phyloP scores from a whole-genome alignment of 1,140 invertebrate species.

The Psilanteris sp. region DNA sequence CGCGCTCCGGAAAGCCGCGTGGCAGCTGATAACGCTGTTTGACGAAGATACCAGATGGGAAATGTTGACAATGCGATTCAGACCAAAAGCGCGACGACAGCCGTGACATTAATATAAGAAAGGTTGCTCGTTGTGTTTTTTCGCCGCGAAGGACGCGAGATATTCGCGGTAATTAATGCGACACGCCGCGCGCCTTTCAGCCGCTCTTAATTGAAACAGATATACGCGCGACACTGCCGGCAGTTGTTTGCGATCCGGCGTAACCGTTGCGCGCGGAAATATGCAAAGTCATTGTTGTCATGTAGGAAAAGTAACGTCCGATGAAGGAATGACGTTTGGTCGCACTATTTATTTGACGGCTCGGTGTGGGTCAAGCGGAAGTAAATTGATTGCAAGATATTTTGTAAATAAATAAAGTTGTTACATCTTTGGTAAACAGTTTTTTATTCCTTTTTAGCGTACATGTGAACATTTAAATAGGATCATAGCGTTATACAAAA shows the following conservation, averaged over 20 bases:
- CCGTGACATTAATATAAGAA: constrained; percentile 57
- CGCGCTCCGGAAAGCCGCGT: constrained; percentile 3
- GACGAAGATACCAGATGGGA: constrained; percentile 43
- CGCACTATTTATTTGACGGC: too few relatives aligned
- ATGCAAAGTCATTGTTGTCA: too few relatives aligned
- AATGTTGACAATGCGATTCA: constrained; percentile 56
- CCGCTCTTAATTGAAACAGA: constrained; percentile 36
- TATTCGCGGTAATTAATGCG: constrained; percentile 41
- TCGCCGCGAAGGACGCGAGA: constrained; percentile 28
- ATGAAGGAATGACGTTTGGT: too few relatives aligned
- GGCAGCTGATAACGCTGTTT: constrained; percentile 32
- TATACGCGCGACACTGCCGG: constrained; percentile 23
- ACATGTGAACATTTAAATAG: too few relatives aligned
- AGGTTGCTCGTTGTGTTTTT: constrained; percentile 30
- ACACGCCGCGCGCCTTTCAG: constrained; percentile 19
- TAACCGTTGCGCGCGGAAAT: background rate
- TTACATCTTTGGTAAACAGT: too few relatives aligned
- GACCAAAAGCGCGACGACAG: constrained; percentile 19
- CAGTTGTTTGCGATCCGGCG: background rate
- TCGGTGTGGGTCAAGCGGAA: too few relatives aligned
- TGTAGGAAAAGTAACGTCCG: too few relatives aligned
- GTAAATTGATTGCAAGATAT: too few relatives aligned
- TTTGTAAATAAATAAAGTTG: too few relatives aligned
- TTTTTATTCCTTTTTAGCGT: too few relatives aligned
- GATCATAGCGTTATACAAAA: too few relatives aligned